phyloP scores from a whole-genome alignment of 2,797 vertebrate species.

The Thaleichthys pacificus region DNA sequence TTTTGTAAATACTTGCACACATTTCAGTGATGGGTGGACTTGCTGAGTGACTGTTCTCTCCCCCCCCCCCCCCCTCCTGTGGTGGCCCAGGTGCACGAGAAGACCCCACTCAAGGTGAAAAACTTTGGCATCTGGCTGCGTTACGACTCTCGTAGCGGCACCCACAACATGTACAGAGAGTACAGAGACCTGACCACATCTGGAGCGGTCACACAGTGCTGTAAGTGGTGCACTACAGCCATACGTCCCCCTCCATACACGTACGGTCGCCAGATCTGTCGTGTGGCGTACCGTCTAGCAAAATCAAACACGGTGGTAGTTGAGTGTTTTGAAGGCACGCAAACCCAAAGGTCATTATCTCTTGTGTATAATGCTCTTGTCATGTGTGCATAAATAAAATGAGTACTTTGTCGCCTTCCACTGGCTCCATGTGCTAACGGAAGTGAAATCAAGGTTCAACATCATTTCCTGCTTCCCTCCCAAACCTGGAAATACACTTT shows the following conservation, averaged over 20 bases:
- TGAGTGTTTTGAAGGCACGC: constrained; percentile 58
- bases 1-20: too few relatives aligned
- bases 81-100: constrained; percentile 86
- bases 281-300: too few relatives aligned
- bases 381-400: constrained; percentile 76
- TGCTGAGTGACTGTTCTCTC: neutral
- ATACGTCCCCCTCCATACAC: neutral
- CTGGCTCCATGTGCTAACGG: constrained; percentile 71
- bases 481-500: too few relatives aligned
- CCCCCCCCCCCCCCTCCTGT: neutral
- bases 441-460: constrained; percentile 82
- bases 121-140: constrained; percentile 99
- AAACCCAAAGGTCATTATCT: constrained; percentile 77
- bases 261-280: neutral
- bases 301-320: neutral
- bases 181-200: constrained; percentile 95
- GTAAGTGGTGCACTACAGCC: constrained; percentile 73
- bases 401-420: constrained; percentile 81
- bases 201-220: constrained; percentile 96
- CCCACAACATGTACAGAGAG: constrained; percentile 99
- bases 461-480: constrained; percentile 31
- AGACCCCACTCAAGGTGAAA: constrained; percentile 91
- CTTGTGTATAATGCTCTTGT: constrained; percentile 72
- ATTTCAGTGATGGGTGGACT: neutral
- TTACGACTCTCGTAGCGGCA: constrained; percentile 96